Evolutionary conservation across 2,888 invertebrate species (phyloP), one percentile per base, ranked within the genome.

Genomic region (Julus scanicus): DNA sequence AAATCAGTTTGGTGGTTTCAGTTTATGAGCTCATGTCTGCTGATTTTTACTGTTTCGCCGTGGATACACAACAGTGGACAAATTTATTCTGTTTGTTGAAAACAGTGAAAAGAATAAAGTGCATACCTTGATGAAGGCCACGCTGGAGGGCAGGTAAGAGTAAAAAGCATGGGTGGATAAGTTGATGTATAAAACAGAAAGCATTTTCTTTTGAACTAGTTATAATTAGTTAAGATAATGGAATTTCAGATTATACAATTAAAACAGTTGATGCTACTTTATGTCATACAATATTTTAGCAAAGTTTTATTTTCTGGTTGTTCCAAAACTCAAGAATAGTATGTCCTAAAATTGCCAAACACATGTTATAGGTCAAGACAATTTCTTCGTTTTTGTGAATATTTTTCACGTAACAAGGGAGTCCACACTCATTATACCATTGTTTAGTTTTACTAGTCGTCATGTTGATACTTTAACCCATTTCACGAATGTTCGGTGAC

Each of bases 41-140:
- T 63, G 63, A 63, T 63, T 63, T 63, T 63, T 63, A 63, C 63
- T n/a, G 63, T 63, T n/a, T 63, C 17, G n/a, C 13, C 63, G 8
- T n/a, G 17, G n/a, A 63, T 17, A 17, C n/a, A 6, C 29, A 29
- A 29, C 4, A 8, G 63, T 63, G 63, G 63, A 63, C 63, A 63
- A 63, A n/a, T 63, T n/a, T 63, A 63, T 63, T n/a, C n/a, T 3
- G n/a, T 53, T 53, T 8, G 63, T 6, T n/a, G 6, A 63, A 63
- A 63, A 63, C 13, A 63, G 63, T n/a, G 6, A 63, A 63, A 63
- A 63, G 4, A 63, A n/a, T n/a, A 1, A 63, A 5, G 63, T 17
- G 63, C n/a, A 17, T 63, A n/a, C 63, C 63, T 63, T n/a, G 6
- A n/a, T 63, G 63, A 63, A 63, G 17, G 63, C 17, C n/a, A n/a